Base-by-base conservation (phyloP, 2,113 vertebrate species). In the Scortum barcoo region DNA sequence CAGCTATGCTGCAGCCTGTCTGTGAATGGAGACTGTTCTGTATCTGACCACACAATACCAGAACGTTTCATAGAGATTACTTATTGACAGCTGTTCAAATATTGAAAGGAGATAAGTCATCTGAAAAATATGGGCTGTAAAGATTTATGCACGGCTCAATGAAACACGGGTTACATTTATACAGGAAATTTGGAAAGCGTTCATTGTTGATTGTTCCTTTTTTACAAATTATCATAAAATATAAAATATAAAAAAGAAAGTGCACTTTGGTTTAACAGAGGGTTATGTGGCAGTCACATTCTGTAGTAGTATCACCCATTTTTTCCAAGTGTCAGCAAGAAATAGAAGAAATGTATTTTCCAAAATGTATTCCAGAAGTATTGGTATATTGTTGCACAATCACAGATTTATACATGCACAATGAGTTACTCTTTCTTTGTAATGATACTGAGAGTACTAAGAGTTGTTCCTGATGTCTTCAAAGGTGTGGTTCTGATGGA, bases 401-500 rank as follows among this genome's bases (percentile, higher is more conserved):
- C 54, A 38, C 11, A 33, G 33, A 28, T 7, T 13, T 12, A 20
- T 58, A 63, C 8, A 24, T 22, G 51, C 26, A 10, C 9, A 33
- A 78, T 3, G 2, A 46, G 2, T 46, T 77, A 44, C 9, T 17
- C 5, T 63, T 48, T 72, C n/a, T 42, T 36, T 57, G 11, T 44
- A 54, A 5, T 48, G 2, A 44, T 48, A 9, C 80, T 3, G 51
- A 4, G n/a, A 63, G 67, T 57, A 14, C 4, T 75, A 14, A 66
- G 44, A 13, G 22, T n/a, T 60, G 9, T 67, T 24, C 13, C 40
- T 75, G 30, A 20, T 86, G 28, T 93, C 40, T 80, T 48, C 78
- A 72, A 90, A 99, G 98, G 98, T 48, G 94, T 95, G 51, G 97
- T 99, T 83, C 95, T 99, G 46, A 94, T 97, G 92, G 98, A 99